Evolutionary conservation across 2,888 invertebrate species (phyloP).

Genomic region (Rhagium mordax): DNA sequence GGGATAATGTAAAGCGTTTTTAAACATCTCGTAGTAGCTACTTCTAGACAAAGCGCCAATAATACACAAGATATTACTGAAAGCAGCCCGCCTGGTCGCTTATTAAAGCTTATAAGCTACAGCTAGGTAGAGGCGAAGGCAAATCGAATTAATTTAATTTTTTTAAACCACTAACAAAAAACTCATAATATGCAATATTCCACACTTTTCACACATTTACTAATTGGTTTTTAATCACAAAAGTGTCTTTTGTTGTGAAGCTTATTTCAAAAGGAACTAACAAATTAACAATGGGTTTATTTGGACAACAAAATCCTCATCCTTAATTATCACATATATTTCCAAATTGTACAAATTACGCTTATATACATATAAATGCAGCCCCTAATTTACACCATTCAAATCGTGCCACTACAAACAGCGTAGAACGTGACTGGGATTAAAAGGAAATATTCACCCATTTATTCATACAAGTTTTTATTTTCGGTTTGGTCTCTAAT

Average conservation of each 20-base stretch:
- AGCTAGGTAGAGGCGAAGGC: background rate
- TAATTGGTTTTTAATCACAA: too few species aligned
- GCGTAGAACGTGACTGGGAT: conserved; percentile 28
- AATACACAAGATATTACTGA: background rate
- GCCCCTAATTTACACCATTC: conserved; percentile 18
- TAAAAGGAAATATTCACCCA: conserved; percentile 21
- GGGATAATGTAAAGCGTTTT: background rate
- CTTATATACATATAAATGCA: conserved; percentile 8
- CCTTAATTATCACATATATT: conserved; percentile 9
- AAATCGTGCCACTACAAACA: conserved; percentile 6
- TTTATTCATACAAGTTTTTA: conserved; percentile 16
- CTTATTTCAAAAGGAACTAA: background rate
- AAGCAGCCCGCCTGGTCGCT: background rate
- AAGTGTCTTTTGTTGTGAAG: background rate
- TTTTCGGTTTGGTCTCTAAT: background rate
- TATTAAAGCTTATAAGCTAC: background rate
- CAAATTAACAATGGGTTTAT: background rate
- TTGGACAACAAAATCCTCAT: background rate
- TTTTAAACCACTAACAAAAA: too few species aligned
- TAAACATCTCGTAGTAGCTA: background rate
- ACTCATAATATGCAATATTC: too few species aligned
- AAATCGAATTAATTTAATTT: too few species aligned
- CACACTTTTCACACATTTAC: too few species aligned
- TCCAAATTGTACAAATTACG: conserved; percentile 8
- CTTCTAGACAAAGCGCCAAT: background rate